A percentile compares a stretch with the other conserved stretches of the same genome.
phyloP scores from a whole-genome alignment of 2,888 invertebrate species.

The Muschampia plurimacula region DNA sequence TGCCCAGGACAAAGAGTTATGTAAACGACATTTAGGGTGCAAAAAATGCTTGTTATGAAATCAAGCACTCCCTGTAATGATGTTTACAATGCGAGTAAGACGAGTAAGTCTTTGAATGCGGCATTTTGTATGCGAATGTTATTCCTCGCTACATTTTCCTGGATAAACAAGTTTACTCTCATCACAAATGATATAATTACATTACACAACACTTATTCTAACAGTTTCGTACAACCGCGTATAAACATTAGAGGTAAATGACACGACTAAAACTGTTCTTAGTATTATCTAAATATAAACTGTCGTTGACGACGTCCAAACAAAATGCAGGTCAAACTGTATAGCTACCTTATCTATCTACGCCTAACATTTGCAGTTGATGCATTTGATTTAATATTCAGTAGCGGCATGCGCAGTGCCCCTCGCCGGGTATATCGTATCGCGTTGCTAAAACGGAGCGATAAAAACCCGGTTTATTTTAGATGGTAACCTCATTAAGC shows the following conservation, averaged over 20 bases:
- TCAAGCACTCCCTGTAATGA: conserved; percentile 18
- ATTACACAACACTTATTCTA: not conserved
- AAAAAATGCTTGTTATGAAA: conserved; percentile 24
- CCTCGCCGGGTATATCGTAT: conserved; percentile 40
- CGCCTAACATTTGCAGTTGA: conserved; percentile 40
- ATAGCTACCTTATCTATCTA: conserved; percentile 15
- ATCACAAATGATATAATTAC: not conserved
- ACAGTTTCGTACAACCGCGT: not conserved
- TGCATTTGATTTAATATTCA: conserved; percentile 46
- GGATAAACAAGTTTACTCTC: not conserved
- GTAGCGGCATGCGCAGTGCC: conserved; percentile 45
- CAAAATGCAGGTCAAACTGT: conserved; percentile 45
- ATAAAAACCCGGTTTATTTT: conserved; percentile 74
- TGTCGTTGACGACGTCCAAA: conserved; percentile 9
- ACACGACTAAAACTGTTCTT: conserved; percentile 15
- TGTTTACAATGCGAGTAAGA: conserved; percentile 5
- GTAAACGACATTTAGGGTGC: conserved; percentile 59
- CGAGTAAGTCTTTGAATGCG: conserved; percentile 3
- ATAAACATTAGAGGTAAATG: conserved; percentile 14
- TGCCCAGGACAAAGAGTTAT: conserved; percentile 64
- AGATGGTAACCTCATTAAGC: conserved; percentile 75
- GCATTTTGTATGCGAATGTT: not conserved
- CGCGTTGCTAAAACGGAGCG: conserved; percentile 56
- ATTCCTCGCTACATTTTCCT: not conserved
- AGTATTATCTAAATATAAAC: conserved; percentile 29